Conservation (phyloP, 2,797 vertebrate genomes). For the Clamator glandarius region DNA sequence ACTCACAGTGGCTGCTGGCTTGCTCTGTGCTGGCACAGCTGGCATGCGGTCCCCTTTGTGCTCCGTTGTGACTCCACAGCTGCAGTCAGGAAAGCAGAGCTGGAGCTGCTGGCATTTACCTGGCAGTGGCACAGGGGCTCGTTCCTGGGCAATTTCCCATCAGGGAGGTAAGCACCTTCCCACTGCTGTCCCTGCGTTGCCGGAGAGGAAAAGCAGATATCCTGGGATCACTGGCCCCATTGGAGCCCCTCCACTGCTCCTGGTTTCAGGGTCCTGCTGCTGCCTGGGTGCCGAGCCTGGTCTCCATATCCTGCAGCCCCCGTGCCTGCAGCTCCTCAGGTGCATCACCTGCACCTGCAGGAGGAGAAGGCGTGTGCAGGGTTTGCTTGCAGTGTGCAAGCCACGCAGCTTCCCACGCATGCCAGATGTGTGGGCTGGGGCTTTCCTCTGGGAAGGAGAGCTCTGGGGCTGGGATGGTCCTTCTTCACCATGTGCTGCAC, state of each 20-base stretch:
- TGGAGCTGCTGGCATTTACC: background rate
- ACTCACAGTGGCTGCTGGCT: background rate
- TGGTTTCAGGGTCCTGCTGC: background rate
- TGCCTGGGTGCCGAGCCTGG: too few relatives aligned
- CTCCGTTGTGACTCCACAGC: background rate
- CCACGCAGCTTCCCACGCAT: too few relatives aligned
- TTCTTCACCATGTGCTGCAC: too few relatives aligned
- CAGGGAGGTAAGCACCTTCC: background rate
- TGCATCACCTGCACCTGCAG: too few relatives aligned
- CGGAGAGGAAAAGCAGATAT: background rate
- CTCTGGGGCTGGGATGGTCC: too few relatives aligned
- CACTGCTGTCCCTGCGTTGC: background rate
- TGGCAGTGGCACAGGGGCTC: background rate
- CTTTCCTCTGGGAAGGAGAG: too few relatives aligned
- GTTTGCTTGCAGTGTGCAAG: too few relatives aligned
- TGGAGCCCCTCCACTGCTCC: background rate
- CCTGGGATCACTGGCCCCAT: background rate
- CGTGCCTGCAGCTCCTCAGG: background rate
- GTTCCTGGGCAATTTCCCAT: background rate
- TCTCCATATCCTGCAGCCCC: too few relatives aligned
- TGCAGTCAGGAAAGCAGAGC: background rate
- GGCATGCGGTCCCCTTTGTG: too few relatives aligned
- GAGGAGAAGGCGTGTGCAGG: background rate
- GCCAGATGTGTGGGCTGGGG: too few relatives aligned
- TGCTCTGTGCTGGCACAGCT: background rate